A percentile compares a stretch with the other conserved stretches of the same genome.
These are phyloP conservation scores for Prorops nasuta DNA, from an alignment of 1,140 invertebrate genomes.

Conservation along the genomic window DNA sequence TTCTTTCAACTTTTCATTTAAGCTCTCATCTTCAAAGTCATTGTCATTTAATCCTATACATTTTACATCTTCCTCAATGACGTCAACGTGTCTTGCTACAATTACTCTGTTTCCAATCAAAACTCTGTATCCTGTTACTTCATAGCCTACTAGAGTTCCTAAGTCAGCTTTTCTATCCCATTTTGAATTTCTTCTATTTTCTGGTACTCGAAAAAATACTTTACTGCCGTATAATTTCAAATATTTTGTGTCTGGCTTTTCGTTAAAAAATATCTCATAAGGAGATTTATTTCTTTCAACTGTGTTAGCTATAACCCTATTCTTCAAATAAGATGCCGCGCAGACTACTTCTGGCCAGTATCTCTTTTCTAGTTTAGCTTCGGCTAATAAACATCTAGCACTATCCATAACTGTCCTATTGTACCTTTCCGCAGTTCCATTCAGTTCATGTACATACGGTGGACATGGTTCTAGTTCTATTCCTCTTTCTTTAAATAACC, in stretches of 20 bases:
- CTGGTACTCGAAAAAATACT: slow-evolving; percentile 17
- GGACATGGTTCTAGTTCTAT: slow-evolving; percentile 8
- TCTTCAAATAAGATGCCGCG: neutral
- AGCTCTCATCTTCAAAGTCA: neutral
- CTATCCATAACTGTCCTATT: slow-evolving; percentile 14
- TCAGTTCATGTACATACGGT: slow-evolving; percentile 13
- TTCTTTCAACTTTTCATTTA: slow-evolving; percentile 8
- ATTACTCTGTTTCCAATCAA: slow-evolving; percentile 18
- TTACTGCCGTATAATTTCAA: slow-evolving; percentile 18
- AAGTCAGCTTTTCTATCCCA: slow-evolving; percentile 19
- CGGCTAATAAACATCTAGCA: slow-evolving; percentile 12
- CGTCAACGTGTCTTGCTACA: slow-evolving; percentile 16
- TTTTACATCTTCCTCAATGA: slow-evolving; percentile 19
- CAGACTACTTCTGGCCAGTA: slow-evolving; percentile 18
- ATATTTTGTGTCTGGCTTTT: slow-evolving; percentile 11
- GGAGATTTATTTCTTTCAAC: neutral
- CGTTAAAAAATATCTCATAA: slow-evolving; percentile 8
- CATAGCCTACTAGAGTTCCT: slow-evolving; percentile 13
- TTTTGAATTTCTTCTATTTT: slow-evolving; percentile 12
- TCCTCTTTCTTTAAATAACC: neutral
- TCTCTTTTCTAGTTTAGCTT: slow-evolving; percentile 10
- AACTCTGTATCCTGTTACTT: slow-evolving; percentile 6
- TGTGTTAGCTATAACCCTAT: neutral
- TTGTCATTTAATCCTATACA: slow-evolving; percentile 14
- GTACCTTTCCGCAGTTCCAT: slow-evolving; percentile 11